Evolutionary conservation across 2,797 vertebrate genomes (phyloP).

Genomic region (Enteromius unitaeniatus): DNA sequence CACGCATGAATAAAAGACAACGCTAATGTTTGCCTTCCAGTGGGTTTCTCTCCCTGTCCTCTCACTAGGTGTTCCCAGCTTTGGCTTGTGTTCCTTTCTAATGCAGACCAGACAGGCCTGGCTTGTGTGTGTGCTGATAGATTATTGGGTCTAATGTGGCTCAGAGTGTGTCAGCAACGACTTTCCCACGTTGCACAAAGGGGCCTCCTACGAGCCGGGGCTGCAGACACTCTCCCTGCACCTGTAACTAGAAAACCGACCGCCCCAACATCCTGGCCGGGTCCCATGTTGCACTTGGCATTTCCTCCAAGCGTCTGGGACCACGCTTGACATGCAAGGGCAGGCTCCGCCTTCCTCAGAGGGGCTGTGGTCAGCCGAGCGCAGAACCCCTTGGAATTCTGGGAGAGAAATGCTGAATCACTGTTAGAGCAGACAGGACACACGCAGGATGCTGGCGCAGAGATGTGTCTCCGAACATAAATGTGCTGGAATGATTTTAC

Average conservation of each 20-base stretch:
- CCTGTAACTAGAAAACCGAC: constrained; percentile 73
- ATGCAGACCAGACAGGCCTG: constrained; percentile 68
- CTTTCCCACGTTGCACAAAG: constrained; percentile 79
- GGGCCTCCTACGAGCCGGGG: constrained; percentile 46
- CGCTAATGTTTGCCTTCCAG: constrained; percentile 37
- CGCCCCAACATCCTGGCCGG: constrained; percentile 65
- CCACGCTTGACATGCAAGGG: constrained; percentile 78
- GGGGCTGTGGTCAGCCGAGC: constrained; percentile 65
- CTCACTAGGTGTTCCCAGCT: constrained; percentile 72
- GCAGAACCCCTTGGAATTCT: constrained; percentile 68
- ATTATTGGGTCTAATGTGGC: constrained; percentile 65
- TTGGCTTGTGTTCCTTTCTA: constrained; percentile 67
- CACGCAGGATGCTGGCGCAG: constrained; percentile 24
- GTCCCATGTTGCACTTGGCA: constrained; percentile 83
- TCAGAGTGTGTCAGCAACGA: constrained; percentile 73
- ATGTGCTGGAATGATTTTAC: constrained; percentile 36
- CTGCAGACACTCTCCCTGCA: constrained; percentile 68
- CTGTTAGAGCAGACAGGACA: constrained; percentile 52
- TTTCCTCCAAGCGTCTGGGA: constrained; percentile 78
- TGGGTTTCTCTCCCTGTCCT: constrained; percentile 64
- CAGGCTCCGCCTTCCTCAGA: constrained; percentile 68
- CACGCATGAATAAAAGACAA: constrained; percentile 41
- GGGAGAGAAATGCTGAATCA: constrained; percentile 70
- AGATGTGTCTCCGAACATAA: constrained; percentile 47
- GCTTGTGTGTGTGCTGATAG: constrained; percentile 67